Conservation (phyloP, 2,797 vertebrate genomes). For the Poecile montanus region DNA sequence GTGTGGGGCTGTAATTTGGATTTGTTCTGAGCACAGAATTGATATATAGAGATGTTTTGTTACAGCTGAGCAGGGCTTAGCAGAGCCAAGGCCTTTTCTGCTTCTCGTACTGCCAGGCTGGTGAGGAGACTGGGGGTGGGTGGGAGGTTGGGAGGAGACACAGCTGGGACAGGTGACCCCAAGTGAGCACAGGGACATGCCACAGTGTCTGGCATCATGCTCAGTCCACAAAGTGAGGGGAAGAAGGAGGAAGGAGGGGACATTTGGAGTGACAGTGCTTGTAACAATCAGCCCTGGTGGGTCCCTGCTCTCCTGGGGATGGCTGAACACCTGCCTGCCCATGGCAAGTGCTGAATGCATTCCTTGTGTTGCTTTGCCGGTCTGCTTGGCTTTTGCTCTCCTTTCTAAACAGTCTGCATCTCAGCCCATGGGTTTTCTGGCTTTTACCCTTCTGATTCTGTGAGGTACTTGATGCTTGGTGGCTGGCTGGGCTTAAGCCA, state of each 20-base stretch:
- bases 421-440: background rate
- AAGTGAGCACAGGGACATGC: accelerated
- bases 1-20: background rate
- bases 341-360: background rate
- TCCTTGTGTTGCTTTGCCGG: background rate
- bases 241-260: background rate
- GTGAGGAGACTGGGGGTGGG: accelerated
- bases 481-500: background rate
- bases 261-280: background rate
- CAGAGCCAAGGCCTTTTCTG: background rate
- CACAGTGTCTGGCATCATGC: accelerated
- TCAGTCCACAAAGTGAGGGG: background rate
- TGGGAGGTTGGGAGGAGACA: background rate
- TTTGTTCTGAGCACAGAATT: background rate
- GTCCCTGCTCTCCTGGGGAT: background rate
- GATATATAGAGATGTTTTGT: background rate
- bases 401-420: background rate
- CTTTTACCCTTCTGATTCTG: background rate
- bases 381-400: background rate
- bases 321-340: background rate
- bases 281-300: accelerated
- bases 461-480: background rate
- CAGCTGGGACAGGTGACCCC: background rate
- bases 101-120: accelerated
- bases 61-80: background rate